These are phyloP conservation scores for Siphamia tubifer DNA, from an alignment of 2,113 vertebrate genomes.

Conservation along the genomic window DNA sequence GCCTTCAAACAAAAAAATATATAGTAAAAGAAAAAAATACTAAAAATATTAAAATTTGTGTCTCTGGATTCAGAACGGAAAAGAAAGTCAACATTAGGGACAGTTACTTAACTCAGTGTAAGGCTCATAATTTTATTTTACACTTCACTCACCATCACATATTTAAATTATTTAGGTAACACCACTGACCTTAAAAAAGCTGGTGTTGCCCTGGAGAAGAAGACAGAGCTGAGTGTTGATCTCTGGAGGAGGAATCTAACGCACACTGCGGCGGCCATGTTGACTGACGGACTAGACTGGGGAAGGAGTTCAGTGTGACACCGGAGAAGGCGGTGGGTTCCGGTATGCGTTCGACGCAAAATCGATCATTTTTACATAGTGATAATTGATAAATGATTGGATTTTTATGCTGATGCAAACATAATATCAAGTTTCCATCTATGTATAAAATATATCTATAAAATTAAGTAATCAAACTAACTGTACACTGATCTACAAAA, in stretches of 20 bases:
- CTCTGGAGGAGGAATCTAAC: slow-evolving; percentile 55
- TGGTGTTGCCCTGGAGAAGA: slow-evolving; percentile 14
- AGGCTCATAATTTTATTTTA: neutral
- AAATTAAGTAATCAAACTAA: no score
- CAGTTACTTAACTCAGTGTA: neutral
- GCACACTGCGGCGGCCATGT: slow-evolving; percentile 57
- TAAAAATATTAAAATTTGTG: no score
- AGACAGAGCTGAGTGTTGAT: slow-evolving; percentile 26
- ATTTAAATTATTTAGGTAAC: neutral
- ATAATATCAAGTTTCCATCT: no score
- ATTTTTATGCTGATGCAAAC: no score
- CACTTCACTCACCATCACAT: neutral
- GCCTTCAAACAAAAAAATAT: no score
- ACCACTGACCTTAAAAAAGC: slow-evolving; percentile 51
- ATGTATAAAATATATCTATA: no score
- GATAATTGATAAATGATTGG: neutral
- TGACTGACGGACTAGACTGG: neutral
- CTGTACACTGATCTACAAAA: no score
- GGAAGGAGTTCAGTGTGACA: slow-evolving; percentile 47
- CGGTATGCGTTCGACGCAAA: slow-evolving; percentile 27
- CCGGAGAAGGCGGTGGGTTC: slow-evolving; percentile 29
- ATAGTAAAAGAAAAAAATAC: no score
- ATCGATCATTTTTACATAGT: neutral
- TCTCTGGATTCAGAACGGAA: neutral
- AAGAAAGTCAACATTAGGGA: neutral